These are phyloP conservation scores for Copidosoma floridanum DNA, from an alignment of 1,140 invertebrate species.

Conservation along the genomic window DNA sequence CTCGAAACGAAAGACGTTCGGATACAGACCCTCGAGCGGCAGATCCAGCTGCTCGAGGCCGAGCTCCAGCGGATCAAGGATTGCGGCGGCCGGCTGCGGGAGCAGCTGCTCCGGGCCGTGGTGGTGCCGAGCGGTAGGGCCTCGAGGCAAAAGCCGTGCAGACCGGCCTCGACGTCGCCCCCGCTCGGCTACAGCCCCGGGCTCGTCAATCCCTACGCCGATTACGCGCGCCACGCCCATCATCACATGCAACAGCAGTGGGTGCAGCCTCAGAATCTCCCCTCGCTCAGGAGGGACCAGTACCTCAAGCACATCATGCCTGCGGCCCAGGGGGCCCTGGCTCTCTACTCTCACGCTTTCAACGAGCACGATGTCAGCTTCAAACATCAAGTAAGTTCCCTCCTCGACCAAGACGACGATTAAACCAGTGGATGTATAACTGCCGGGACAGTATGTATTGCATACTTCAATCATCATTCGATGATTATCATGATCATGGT, in stretches of 20 bases:
- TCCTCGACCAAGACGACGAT: conserved; percentile 62
- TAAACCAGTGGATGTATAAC: neutral
- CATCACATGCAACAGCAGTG: conserved; percentile 35
- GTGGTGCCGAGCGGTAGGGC: conserved; percentile 38
- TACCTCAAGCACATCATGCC: conserved; percentile 51
- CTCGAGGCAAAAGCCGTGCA: neutral
- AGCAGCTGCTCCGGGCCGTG: conserved; percentile 48
- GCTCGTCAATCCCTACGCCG: conserved; percentile 50
- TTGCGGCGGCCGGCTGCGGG: conserved; percentile 49
- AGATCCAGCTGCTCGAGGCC: conserved; percentile 71
- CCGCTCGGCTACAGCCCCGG: conserved; percentile 48
- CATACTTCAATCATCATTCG: neutral
- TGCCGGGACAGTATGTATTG: too few species aligned
- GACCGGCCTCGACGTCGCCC: conserved; percentile 32
- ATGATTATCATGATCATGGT: too few species aligned
- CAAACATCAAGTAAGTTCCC: conserved; percentile 81
- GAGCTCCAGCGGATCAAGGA: conserved; percentile 68
- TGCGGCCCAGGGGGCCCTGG: conserved; percentile 48
- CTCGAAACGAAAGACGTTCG: conserved; percentile 82
- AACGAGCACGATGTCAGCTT: conserved; percentile 66
- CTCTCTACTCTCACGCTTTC: conserved; percentile 52
- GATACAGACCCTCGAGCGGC: conserved; percentile 80
- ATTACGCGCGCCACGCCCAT: conserved; percentile 31
- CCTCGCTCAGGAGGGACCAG: neutral
- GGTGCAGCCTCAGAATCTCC: conserved; percentile 31